Base-by-base conservation (phyloP, 2,888 invertebrate species). In the Acleris holmiana region DNA sequence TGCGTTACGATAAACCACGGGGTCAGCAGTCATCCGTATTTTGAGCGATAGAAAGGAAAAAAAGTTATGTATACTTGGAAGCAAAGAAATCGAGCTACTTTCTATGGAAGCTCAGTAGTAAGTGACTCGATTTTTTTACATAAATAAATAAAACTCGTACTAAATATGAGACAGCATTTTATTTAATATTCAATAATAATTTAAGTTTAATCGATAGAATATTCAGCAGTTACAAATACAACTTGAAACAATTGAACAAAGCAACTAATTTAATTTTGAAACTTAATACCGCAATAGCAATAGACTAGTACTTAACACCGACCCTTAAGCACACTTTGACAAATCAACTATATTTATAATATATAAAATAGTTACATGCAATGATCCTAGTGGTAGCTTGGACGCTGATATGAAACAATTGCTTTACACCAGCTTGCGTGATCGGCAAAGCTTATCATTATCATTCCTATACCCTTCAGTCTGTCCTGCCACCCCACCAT, bases 171-270 rank as follows among this genome's bases (percentile, higher is more conserved):
- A 91, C 89, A 85, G 88, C 79, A 88, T 91, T 89, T 90, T 91
- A 91, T 90, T 91, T 79, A 91, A 89, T 89, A 89, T 82, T 89
- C 84, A 90, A 90, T 89, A 89, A 85, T 88, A 86, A 83, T 82
- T 79, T 83, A 82, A 64, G 77, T 87, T 85, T 83, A 82, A 87
- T 90, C 82, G 81, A 91, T 92, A 92, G 88, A 92, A 91, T 91
- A 92, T 91, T 85, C 80, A 91, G 91, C 90, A 90, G 84, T 89
- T 90, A 91, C 87, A 91, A 91, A 91, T 91, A 92, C 90, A 92
- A 92, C 91, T 84, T 86, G 86, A 90, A 92, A 90, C 85, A 88
- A 89, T 87, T 75, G 80, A 89, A 89, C 81, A 84, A 83, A 79
- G 92, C 92, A 91, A 92, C 84, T 82, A 78, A 89, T 85, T 79